Evolutionary conservation across 2,113 vertebrate genomes (phyloP).

Genomic region (Takifugu flavidus): DNA sequence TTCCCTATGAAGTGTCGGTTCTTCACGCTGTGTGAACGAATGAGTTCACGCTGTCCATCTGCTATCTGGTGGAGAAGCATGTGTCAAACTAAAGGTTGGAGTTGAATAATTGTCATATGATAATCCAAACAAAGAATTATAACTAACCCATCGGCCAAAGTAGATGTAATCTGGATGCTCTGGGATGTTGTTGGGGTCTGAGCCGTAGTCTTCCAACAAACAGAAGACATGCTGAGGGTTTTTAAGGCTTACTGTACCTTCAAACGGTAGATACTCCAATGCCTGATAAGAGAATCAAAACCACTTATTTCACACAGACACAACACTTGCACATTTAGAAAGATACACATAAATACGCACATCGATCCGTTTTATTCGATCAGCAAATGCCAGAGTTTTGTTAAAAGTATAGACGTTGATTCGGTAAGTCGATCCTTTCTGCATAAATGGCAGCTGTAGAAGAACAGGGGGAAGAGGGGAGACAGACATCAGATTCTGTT

Average conservation of each 20-base stretch:
- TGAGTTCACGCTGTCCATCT: slow-evolving; percentile 87
- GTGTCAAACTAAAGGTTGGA: neutral
- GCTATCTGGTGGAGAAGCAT: slow-evolving; percentile 78
- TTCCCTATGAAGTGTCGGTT: slow-evolving; percentile 98
- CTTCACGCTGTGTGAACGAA: slow-evolving; percentile 89
- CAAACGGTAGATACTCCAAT: slow-evolving; percentile 90
- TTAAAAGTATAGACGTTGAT: slow-evolving; percentile 93
- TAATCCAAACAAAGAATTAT: neutral
- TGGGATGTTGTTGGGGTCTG: slow-evolving; percentile 87
- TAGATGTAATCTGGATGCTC: slow-evolving; percentile 84
- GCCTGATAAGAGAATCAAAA: slow-evolving; percentile 68
- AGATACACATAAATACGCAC: slow-evolving; percentile 71
- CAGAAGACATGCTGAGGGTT: slow-evolving; percentile 88
- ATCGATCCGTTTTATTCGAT: slow-evolving; percentile 90
- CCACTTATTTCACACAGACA: neutral
- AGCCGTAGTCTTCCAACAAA: slow-evolving; percentile 92
- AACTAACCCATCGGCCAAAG: slow-evolving; percentile 96
- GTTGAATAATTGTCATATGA: neutral
- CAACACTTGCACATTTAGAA: neutral
- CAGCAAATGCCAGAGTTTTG: slow-evolving; percentile 86
- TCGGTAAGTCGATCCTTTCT: slow-evolving; percentile 86
- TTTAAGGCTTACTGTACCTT: slow-evolving; percentile 90
- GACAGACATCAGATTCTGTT: neutral
- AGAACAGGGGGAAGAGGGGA: slow-evolving; percentile 3
- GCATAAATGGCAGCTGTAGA: slow-evolving; percentile 83